Conservation (phyloP, 1,140 invertebrate species). For the Sarcophaga bullata region DNA sequence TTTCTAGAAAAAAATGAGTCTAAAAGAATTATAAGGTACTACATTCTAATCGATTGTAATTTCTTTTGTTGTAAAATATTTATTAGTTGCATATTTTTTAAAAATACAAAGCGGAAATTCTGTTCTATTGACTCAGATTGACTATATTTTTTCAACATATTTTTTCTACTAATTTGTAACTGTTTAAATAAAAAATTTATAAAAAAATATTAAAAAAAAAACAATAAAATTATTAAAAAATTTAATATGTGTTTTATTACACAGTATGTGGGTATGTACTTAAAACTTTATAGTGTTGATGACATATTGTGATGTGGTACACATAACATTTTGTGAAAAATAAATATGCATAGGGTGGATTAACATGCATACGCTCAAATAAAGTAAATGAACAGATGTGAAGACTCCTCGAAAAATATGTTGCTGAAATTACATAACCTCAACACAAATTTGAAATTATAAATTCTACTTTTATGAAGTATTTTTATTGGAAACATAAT, state of each 20-base stretch:
- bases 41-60: slow-evolving; percentile 36
- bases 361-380: too few relatives aligned
- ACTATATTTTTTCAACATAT: background rate
- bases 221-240: slow-evolving; percentile 9
- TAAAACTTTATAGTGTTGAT: too few relatives aligned
- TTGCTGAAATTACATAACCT: too few relatives aligned
- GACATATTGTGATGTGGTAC: too few relatives aligned
- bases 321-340: too few relatives aligned
- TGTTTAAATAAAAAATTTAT: slow-evolving; percentile 1
- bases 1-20: slow-evolving; percentile 7
- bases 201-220: slow-evolving; percentile 2
- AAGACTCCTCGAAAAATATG: too few relatives aligned
- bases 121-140: background rate
- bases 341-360: too few relatives aligned
- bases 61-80: slow-evolving; percentile 35
- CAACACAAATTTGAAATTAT: too few relatives aligned
- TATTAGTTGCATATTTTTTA: background rate
- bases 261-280: background rate
- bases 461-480: too few relatives aligned
- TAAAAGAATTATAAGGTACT: background rate
- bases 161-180: slow-evolving; percentile 1
- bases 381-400: too few relatives aligned
- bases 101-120: background rate
- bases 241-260: background rate
- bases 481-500: too few relatives aligned